Conservation (phyloP, 2,888 invertebrate species). For the Drosophila villosipedis region DNA sequence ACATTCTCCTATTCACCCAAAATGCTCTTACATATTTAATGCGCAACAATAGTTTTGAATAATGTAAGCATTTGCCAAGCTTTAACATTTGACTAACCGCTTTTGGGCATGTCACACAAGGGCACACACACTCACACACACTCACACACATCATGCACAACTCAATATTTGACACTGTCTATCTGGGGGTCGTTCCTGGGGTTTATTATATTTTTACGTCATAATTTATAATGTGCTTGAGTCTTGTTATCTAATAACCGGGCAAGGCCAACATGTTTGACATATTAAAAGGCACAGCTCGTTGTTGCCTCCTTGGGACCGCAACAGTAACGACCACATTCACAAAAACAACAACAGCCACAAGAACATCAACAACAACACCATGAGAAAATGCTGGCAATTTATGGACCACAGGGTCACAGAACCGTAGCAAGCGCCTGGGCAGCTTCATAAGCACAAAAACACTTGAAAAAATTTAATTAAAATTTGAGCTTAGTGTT, state of each 20-base stretch:
- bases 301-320: conserved; percentile 25
- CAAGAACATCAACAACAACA: conserved; percentile 18
- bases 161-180: conserved; percentile 66
- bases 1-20: conserved; percentile 43
- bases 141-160: conserved; percentile 1
- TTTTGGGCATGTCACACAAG: conserved; percentile 31
- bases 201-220: conserved; percentile 71
- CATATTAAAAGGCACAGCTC: conserved; percentile 51
- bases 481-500: conserved; percentile 69
- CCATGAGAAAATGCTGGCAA: conserved; percentile 51
- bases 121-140: neutral
- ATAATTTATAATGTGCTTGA: conserved; percentile 69
- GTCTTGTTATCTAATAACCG: conserved; percentile 48
- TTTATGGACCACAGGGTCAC: conserved; percentile 56
- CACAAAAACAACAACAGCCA: conserved; percentile 25
- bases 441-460: conserved; percentile 56
- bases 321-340: conserved; percentile 33
- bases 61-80: conserved; percentile 60
- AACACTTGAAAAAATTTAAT: conserved; percentile 72
- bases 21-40: conserved; percentile 66
- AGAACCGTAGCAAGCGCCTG: conserved; percentile 38
- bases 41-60: conserved; percentile 71
- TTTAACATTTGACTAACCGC: conserved; percentile 45
- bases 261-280: conserved; percentile 60
- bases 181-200: conserved; percentile 22